phyloP scores from a whole-genome alignment of 2,797 vertebrate species.

The Sarcoramphus papa region DNA sequence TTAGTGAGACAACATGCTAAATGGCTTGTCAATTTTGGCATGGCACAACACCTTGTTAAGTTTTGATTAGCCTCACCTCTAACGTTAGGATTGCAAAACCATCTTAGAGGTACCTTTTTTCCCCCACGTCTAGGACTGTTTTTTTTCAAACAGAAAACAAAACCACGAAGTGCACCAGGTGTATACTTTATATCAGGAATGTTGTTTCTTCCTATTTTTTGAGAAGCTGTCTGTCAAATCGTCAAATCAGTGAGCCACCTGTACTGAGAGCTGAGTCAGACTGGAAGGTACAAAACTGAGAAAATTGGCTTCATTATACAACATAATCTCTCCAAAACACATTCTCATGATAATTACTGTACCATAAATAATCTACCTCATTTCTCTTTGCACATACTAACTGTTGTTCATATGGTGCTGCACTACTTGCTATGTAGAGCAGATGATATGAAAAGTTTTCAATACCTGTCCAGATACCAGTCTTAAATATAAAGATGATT shows the following conservation, averaged over 20 bases:
- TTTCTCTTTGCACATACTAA: neutral
- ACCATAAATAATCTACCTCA: neutral
- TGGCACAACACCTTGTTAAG: neutral
- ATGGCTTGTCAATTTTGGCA: neutral
- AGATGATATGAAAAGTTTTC: neutral
- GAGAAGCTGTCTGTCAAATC: neutral
- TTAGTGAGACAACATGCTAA: neutral
- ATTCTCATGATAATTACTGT: neutral
- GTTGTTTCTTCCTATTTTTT: neutral
- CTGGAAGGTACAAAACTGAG: neutral
- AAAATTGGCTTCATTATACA: neutral
- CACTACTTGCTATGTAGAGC: neutral
- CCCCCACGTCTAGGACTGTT: rapidly evolving
- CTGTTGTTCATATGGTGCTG: neutral
- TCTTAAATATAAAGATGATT: neutral
- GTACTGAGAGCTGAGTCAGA: neutral
- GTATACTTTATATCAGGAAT: neutral
- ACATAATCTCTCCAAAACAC: neutral
- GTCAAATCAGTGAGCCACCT: neutral
- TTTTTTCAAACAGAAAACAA: neutral
- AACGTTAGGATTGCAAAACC: neutral
- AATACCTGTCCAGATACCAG: neutral
- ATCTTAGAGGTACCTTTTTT: neutral
- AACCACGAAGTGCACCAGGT: no score
- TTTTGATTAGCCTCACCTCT: neutral